A percentile compares a stretch with the other conserved stretches of the same genome.
phyloP scores from a whole-genome alignment of 2,888 invertebrate species.

The Hemistola chrysoprasaria region DNA sequence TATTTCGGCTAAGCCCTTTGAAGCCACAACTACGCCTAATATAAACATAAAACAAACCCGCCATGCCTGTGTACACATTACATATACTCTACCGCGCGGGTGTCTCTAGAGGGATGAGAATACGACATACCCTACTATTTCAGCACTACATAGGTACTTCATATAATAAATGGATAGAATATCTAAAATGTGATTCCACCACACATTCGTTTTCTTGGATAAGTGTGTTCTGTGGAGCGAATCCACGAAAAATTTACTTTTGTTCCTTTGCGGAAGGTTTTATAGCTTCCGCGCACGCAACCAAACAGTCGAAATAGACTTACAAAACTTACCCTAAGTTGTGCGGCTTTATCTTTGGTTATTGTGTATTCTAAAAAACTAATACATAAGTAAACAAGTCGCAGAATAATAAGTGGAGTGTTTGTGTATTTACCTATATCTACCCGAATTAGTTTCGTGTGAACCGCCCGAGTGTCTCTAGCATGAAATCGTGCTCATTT shows the following conservation, averaged over 20 bases:
- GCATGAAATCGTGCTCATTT: slow-evolving; percentile 13
- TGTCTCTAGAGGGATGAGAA: slow-evolving; percentile 19
- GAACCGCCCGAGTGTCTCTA: slow-evolving; percentile 8
- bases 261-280: slow-evolving; percentile 25
- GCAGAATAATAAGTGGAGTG: slow-evolving; percentile 2
- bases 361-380: slow-evolving; percentile 4
- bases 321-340: slow-evolving; percentile 23
- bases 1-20: slow-evolving; percentile 4
- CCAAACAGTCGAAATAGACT: slow-evolving; percentile 15
- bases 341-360: slow-evolving; percentile 11
- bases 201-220: slow-evolving; percentile 26
- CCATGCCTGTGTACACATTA: slow-evolving; percentile 15
- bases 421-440: slow-evolving; percentile 4
- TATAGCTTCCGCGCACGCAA: slow-evolving; percentile 27
- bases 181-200: slow-evolving; percentile 12
- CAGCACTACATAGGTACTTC: slow-evolving; percentile 10
- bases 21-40: slow-evolving; percentile 28
- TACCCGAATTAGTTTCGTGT: slow-evolving; percentile 6
- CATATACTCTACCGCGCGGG: slow-evolving; percentile 20
- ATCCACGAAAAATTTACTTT: slow-evolving; percentile 28
- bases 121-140: slow-evolving; percentile 8
- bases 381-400: slow-evolving; percentile 3
- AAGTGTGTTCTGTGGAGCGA: slow-evolving; percentile 18
- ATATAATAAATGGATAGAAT: slow-evolving; percentile 1
- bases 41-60: slow-evolving; percentile 29